Evolutionary conservation across 2,113 vertebrate genomes (phyloP), one percentile per base, ranked within the genome.

Genomic region (Salvator merianae): DNA sequence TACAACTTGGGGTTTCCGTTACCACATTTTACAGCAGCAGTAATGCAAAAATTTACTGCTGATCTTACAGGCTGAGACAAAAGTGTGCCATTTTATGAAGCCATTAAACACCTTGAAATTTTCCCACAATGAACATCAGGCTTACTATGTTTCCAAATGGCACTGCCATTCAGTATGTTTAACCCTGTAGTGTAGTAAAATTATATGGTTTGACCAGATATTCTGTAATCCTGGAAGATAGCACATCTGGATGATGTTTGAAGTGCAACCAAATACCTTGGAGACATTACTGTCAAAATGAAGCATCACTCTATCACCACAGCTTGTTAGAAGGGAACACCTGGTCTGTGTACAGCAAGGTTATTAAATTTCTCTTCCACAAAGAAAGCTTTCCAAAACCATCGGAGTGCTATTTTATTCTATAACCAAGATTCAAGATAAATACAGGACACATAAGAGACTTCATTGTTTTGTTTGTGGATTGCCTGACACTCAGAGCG

Each of bases 31-130:
- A 92, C 85, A 93, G 92, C 86, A 86, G 88, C 53, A 86, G 93
- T 91, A 94, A 95, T 18, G 22, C 90, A 91, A 94, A 87, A 95
- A 95, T 96, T 95, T 95, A 95, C 90, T 89, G 89, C 89, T 88
- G 88, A 90, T 89, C 83, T 93, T 93, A 93, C 91, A 86, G 0
- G 30, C 68, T 84, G 91, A 85, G 93, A 92, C 88, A 93, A 94
- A 94, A 94, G 93, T 91, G 90, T 63, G 12, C 87, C 50, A 80
- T 91, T 94, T 94, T 93, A 92, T 91, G 89, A 93, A 92, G 92
- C 91, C 90, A 91, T 94, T 94, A 95, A 95, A 93, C 86, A 84
- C 90, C 90, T 87, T 70, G 70, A 81, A 89, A 91, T 94, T 91
- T 96, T 95, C 93, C 93, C 88, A 81, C 43, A 1, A 87, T 94